Conservation (phyloP, 2,113 vertebrate species). For the Phaethon lepturus region DNA sequence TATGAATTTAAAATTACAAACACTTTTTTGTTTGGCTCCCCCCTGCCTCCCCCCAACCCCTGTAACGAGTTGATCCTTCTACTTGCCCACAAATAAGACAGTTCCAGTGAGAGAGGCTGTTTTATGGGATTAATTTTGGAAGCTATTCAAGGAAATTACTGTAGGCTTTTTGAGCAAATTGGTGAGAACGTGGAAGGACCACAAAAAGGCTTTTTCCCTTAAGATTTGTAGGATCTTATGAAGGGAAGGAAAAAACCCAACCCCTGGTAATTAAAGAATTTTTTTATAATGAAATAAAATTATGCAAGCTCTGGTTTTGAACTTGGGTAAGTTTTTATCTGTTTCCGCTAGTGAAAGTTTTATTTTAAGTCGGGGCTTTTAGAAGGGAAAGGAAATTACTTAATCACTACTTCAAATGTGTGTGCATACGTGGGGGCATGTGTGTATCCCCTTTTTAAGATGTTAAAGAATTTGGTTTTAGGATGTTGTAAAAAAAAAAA, state of each 20-base stretch:
- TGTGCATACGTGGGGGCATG: rapidly evolving
- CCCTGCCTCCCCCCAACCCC: neutral
- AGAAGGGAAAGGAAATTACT: neutral
- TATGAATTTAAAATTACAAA: neutral
- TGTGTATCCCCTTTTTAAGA: neutral
- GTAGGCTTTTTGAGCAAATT: slow-evolving; percentile 50
- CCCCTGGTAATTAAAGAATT: neutral
- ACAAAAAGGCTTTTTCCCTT: neutral
- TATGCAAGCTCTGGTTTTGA: neutral
- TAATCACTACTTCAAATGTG: neutral
- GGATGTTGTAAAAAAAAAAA: neutral
- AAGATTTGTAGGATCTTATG: neutral
- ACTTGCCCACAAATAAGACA: neutral
- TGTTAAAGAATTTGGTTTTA: neutral
- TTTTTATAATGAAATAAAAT: neutral
- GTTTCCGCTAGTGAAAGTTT: neutral
- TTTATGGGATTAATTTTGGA: slow-evolving; percentile 32
- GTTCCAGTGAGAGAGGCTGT: neutral
- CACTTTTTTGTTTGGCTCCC: neutral
- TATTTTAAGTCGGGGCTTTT: neutral
- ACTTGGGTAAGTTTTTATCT: neutral
- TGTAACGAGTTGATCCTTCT: neutral
- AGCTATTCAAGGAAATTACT: slow-evolving; percentile 31
- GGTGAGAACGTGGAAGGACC: neutral
- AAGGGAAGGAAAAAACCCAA: neutral